Evolutionary conservation across 2,113 vertebrate species (phyloP).

Genomic region (Trachemys scripta): DNA sequence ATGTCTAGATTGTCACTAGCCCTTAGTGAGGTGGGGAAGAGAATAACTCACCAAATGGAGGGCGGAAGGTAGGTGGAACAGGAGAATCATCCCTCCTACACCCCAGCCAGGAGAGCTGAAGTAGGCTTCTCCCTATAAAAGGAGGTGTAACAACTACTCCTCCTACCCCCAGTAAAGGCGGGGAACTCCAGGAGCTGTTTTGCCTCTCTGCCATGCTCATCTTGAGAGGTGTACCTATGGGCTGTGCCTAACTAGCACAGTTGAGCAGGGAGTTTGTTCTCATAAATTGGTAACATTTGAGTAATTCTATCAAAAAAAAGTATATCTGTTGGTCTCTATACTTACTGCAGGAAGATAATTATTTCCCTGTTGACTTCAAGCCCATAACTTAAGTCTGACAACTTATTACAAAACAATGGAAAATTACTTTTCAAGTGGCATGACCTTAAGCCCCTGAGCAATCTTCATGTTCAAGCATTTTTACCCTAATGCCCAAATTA

Average conservation of each 20-base stretch:
- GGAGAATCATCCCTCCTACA: fast-evolving
- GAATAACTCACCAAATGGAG: not conserved
- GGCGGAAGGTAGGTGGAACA: not conserved
- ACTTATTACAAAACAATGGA: fast-evolving
- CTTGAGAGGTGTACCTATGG: not conserved
- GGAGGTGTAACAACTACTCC: fast-evolving
- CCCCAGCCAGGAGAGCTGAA: not conserved
- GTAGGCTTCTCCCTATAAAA: fast-evolving
- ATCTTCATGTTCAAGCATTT: not conserved
- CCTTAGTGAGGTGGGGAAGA: not conserved
- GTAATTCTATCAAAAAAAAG: fast-evolving
- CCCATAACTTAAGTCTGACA: not conserved
- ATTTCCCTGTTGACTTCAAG: not conserved
- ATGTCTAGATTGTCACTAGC: not conserved
- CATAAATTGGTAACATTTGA: not conserved
- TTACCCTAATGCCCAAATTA: not conserved
- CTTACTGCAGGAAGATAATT: fast-evolving
- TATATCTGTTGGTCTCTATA: fast-evolving
- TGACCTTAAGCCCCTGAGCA: fast-evolving
- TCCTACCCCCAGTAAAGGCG: fast-evolving
- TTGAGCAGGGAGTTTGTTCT: not conserved
- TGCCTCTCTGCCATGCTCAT: not conserved
- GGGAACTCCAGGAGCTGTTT: not conserved
- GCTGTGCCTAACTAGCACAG: not conserved
- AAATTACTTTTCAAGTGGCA: too few relatives aligned